Conservation (phyloP, 2,113 vertebrate species). For the Etheostoma spectabile region DNA sequence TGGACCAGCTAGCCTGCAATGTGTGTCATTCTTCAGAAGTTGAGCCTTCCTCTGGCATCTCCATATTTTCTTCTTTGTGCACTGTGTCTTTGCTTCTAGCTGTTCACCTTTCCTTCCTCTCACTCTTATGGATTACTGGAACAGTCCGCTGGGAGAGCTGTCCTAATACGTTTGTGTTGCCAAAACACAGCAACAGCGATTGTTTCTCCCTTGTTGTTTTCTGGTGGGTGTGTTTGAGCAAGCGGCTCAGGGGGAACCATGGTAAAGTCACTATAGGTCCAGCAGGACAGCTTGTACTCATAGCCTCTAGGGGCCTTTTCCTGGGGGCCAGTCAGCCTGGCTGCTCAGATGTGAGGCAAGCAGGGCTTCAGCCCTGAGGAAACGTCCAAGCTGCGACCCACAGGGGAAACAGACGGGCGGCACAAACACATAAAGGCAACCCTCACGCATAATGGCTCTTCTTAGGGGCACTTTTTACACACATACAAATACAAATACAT, state of each 20-base stretch:
- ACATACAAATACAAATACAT: constrained; percentile 28
- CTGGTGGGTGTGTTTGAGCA: constrained; percentile 42
- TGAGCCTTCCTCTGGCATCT: constrained; percentile 64
- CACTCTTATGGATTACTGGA: constrained; percentile 69
- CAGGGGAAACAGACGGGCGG: constrained; percentile 83
- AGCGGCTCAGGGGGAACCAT: constrained; percentile 59
- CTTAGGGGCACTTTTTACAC: constrained; percentile 25
- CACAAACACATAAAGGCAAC: constrained; percentile 64
- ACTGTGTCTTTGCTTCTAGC: constrained; percentile 53
- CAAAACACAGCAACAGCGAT: constrained; percentile 68
- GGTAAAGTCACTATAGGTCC: constrained; percentile 75
- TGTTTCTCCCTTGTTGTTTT: constrained; percentile 47
- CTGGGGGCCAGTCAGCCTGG: constrained; percentile 82
- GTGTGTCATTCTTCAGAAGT: constrained; percentile 65
- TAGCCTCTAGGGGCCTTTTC: constrained; percentile 82
- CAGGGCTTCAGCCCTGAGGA: constrained; percentile 80
- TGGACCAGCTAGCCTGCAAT: constrained; percentile 68
- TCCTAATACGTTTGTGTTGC: constrained; percentile 71
- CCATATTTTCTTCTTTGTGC: constrained; percentile 19
- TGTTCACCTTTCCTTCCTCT: constrained; percentile 74
- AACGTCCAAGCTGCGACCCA: constrained; percentile 82
- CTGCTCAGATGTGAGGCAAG: constrained; percentile 84
- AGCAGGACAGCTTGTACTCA: constrained; percentile 84
- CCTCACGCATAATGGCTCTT: constrained; percentile 49
- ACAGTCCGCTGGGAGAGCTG: constrained; percentile 63